Percentiles rank a stretch among this genome's conserved stretches.
Conservation (phyloP, 2,888 invertebrate genomes). For the Uloborus plumipes region DNA sequence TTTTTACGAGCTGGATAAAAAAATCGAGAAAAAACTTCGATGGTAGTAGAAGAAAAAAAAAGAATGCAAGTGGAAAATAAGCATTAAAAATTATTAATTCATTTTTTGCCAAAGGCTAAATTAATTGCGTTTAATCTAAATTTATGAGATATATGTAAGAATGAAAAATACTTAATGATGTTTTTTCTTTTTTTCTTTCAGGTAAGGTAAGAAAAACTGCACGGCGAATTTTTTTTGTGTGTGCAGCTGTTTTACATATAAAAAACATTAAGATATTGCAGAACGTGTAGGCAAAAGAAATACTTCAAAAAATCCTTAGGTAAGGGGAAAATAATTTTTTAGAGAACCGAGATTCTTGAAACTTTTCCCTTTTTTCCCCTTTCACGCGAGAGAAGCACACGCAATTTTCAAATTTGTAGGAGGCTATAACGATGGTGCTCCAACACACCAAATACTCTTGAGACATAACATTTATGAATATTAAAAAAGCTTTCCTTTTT, state of each 20-base stretch:
- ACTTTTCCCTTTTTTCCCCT: slow-evolving; percentile 24
- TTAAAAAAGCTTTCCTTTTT: slow-evolving; percentile 21
- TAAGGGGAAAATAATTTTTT: slow-evolving; percentile 7
- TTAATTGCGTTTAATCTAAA: slow-evolving; percentile 64
- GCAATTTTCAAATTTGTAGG: slow-evolving; percentile 40
- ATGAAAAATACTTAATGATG: slow-evolving; percentile 63
- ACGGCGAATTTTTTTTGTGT: background rate
- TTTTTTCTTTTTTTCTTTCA: slow-evolving; percentile 29
- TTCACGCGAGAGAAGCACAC: slow-evolving; percentile 32
- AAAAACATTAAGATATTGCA: slow-evolving; percentile 49
- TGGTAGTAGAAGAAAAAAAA: slow-evolving; percentile 11
- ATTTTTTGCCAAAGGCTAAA: slow-evolving; percentile 37
- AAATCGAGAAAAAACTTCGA: slow-evolving; percentile 29
- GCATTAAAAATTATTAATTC: slow-evolving; percentile 52
- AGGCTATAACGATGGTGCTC: background rate
- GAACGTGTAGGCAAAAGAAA: slow-evolving; percentile 36
- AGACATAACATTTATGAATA: slow-evolving; percentile 48
- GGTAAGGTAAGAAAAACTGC: too few species aligned
- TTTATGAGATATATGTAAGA: slow-evolving; percentile 61
- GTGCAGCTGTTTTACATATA: slow-evolving; percentile 46
- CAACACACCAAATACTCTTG: slow-evolving; percentile 13
- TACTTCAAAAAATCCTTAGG: slow-evolving; percentile 23
- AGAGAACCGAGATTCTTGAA: background rate
- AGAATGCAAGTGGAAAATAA: slow-evolving; percentile 8
- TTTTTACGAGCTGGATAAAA: slow-evolving; percentile 28